phyloP scores from a whole-genome alignment of 2,888 invertebrate genomes.

The Nomada fucata region DNA sequence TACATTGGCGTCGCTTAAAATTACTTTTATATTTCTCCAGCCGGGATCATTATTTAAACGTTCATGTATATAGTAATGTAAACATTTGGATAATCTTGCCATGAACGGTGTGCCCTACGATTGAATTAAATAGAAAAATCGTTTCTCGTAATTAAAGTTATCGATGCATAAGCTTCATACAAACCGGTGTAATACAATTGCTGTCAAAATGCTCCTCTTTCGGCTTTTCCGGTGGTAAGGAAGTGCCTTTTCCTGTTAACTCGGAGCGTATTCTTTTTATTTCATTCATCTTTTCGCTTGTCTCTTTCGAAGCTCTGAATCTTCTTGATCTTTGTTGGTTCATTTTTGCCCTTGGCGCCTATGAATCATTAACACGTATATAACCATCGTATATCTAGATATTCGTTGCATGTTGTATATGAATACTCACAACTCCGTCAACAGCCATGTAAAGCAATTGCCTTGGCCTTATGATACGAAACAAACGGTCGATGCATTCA shows the following conservation, averaged over 20 bases:
- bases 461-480: slow-evolving; percentile 95
- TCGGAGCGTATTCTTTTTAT: slow-evolving; percentile 92
- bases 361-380: slow-evolving; percentile 24
- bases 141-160: not conserved
- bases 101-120: slow-evolving; percentile 97
- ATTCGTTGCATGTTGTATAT: not conserved
- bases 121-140: slow-evolving; percentile 40
- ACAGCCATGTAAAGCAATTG: slow-evolving; percentile 99
- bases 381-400: not conserved
- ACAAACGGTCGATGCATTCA: slow-evolving; percentile 98
- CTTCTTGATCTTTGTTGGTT: slow-evolving; percentile 99
- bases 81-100: slow-evolving; percentile 93
- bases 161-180: slow-evolving; percentile 44
- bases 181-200: slow-evolving; percentile 98
- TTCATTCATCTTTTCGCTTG: slow-evolving; percentile 94
- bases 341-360: slow-evolving; percentile 99
- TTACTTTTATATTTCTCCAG: slow-evolving; percentile 96
- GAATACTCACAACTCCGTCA: slow-evolving; percentile 94
- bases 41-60: slow-evolving; percentile 96
- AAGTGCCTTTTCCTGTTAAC: slow-evolving; percentile 89
- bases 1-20: slow-evolving; percentile 99
- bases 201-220: slow-evolving; percentile 98
- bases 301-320: slow-evolving; percentile 98
- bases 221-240: slow-evolving; percentile 93
- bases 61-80: slow-evolving; percentile 95